phyloP scores from a whole-genome alignment of 1,140 invertebrate genomes.

The Aleiodes sp. region DNA sequence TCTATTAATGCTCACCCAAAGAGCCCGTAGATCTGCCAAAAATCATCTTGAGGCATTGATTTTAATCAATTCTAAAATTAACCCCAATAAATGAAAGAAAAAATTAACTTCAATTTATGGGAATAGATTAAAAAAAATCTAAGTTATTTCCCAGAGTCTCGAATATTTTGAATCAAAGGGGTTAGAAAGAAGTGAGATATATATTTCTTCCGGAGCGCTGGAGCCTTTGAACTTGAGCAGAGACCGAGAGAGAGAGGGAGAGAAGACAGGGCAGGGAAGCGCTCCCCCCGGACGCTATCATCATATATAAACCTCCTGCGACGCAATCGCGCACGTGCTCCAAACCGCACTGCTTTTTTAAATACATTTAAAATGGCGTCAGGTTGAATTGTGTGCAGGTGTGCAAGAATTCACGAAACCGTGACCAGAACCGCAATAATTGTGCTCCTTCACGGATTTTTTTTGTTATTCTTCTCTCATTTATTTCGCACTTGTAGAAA shows the following conservation, averaged over 20 bases:
- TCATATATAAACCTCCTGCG: constrained; percentile 15
- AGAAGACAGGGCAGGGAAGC: no score
- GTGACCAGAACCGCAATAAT: constrained; percentile 40
- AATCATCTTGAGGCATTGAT: not conserved
- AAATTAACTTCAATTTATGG: no score
- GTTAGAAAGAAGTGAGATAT: not conserved
- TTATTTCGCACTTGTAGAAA: not conserved
- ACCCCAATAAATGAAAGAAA: no score
- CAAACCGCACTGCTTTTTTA: constrained; percentile 20
- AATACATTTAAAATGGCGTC: constrained; percentile 39
- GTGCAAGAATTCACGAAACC: constrained; percentile 39
- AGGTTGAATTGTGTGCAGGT: constrained; percentile 38
- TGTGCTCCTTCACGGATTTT: not conserved
- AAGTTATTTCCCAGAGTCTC: not conserved
- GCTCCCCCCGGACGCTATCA: constrained; percentile 13
- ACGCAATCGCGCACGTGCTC: constrained; percentile 38
- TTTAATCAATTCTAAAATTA: not conserved
- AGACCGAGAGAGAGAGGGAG: no score
- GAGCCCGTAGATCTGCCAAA: constrained; percentile 9
- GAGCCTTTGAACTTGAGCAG: not conserved
- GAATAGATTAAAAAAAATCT: no score
- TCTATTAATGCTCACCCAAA: not conserved
- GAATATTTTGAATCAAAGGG: not conserved
- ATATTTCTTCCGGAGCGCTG: constrained; percentile 11
- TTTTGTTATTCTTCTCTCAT: not conserved